phyloP scores from a whole-genome alignment of 2,888 invertebrate species.

The Caenorhabditis imperialis region DNA sequence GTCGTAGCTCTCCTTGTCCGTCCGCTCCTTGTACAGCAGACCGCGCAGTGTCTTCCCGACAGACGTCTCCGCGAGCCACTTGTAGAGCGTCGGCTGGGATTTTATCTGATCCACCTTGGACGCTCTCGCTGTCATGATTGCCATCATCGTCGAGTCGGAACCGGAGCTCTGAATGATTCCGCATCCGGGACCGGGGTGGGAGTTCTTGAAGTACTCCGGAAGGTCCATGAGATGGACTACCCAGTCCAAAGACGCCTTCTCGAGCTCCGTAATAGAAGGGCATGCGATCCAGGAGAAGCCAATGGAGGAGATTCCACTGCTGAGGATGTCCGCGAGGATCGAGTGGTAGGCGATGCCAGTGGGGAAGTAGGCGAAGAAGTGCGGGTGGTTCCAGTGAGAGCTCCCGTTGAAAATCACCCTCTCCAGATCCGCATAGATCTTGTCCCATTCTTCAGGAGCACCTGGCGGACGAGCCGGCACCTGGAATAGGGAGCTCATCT shows the following conservation, averaged over 20 bases:
- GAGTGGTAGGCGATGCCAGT: slow-evolving; percentile 75
- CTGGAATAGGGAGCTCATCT: slow-evolving; percentile 57
- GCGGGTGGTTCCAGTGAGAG: slow-evolving; percentile 78
- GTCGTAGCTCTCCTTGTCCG: slow-evolving; percentile 26
- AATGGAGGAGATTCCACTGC: slow-evolving; percentile 69
- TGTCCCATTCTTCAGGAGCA: slow-evolving; percentile 88
- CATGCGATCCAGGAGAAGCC: slow-evolving; percentile 79
- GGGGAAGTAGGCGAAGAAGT: slow-evolving; percentile 77
- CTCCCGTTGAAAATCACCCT: slow-evolving; percentile 62
- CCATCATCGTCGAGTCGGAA: slow-evolving; percentile 89
- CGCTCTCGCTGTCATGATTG: slow-evolving; percentile 82
- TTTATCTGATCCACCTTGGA: slow-evolving; percentile 66
- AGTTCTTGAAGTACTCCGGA: slow-evolving; percentile 71
- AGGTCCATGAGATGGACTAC: slow-evolving; percentile 79
- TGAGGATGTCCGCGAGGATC: slow-evolving; percentile 76
- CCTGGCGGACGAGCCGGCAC: slow-evolving; percentile 87
- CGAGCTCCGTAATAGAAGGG: slow-evolving; percentile 80
- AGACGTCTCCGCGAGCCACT: slow-evolving; percentile 42
- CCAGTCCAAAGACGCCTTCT: slow-evolving; percentile 80
- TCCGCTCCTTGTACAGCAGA: slow-evolving; percentile 34
- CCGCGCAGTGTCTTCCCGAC: slow-evolving; percentile 51
- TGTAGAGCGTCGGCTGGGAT: slow-evolving; percentile 22
- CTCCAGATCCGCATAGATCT: slow-evolving; percentile 86
- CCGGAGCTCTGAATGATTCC: slow-evolving; percentile 84
- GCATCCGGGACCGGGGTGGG: slow-evolving; percentile 71